Conservation (phyloP, 2,113 vertebrate species). For the Hippocampus barbouri region DNA sequence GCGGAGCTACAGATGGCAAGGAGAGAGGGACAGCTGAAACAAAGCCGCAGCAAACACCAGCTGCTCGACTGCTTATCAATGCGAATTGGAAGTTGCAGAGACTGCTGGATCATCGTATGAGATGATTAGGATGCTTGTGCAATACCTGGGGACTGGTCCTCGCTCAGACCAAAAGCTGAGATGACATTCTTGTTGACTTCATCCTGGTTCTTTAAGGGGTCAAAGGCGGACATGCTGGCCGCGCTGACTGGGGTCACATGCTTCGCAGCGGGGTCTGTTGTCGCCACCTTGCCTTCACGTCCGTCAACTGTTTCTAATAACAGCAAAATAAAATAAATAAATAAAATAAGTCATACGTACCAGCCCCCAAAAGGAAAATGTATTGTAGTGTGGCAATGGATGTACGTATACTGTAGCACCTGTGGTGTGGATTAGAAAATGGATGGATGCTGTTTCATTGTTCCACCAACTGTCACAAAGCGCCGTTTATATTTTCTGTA, state of each 20-base stretch:
- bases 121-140: neutral
- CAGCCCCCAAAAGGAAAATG: neutral
- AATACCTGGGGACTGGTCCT: constrained; percentile 90
- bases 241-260: constrained; percentile 90
- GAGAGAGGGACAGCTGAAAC: neutral
- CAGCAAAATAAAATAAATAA: neutral
- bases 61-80: neutral
- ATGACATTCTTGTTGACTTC: constrained; percentile 98
- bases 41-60: neutral
- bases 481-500: neutral
- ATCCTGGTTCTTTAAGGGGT: constrained; percentile 96
- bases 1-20: constrained; percentile 63
- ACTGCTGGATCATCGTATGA: neutral
- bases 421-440: too few species aligned
- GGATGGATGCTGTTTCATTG: neutral
- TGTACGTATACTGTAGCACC: neutral
- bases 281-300: constrained; percentile 82
- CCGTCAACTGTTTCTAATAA: constrained; percentile 66
- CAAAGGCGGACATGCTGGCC: constrained; percentile 98
- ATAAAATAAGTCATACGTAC: too few species aligned
- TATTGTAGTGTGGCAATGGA: neutral
- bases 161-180: constrained; percentile 91
- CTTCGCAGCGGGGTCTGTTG: constrained; percentile 81
- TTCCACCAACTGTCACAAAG: neutral
- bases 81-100: neutral